Conservation (phyloP, 2,797 vertebrate species). For the Coregonus sp. region DNA sequence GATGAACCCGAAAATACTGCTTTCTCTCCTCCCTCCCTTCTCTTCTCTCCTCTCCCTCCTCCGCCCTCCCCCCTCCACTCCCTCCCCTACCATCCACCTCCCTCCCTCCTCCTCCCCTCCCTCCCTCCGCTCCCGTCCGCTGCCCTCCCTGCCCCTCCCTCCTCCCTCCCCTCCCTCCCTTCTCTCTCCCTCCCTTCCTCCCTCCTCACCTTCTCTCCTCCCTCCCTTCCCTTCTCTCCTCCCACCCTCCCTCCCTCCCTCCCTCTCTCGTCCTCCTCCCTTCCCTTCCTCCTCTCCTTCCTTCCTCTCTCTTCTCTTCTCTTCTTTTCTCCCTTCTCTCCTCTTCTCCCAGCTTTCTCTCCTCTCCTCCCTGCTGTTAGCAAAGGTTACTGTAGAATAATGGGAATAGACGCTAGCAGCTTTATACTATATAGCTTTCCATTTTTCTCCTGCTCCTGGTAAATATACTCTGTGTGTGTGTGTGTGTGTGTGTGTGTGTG, state of each 20-base stretch:
- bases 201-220: not conserved
- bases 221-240: not conserved
- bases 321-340: not conserved
- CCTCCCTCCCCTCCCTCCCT: not conserved
- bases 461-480: not conserved
- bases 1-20: constrained; percentile 30
- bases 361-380: not conserved
- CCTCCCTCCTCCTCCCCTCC: not conserved
- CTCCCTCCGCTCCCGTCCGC: not conserved
- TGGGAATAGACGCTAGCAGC: not conserved
- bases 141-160: not conserved
- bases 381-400: not conserved
- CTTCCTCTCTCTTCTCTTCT: too few species aligned
- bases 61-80: too few species aligned
- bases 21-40: constrained; percentile 3
- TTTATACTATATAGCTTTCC: not conserved
- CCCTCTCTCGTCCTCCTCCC: not conserved
- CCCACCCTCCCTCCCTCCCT: not conserved
- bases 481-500: too few species aligned
- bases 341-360: too few species aligned
- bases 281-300: not conserved
- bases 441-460: not conserved
- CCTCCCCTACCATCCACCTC: too few species aligned
- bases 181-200: not conserved
- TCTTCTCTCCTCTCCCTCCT: not conserved